phyloP scores from a whole-genome alignment of 1,140 invertebrate genomes.

The Drosophila kikkawai region DNA sequence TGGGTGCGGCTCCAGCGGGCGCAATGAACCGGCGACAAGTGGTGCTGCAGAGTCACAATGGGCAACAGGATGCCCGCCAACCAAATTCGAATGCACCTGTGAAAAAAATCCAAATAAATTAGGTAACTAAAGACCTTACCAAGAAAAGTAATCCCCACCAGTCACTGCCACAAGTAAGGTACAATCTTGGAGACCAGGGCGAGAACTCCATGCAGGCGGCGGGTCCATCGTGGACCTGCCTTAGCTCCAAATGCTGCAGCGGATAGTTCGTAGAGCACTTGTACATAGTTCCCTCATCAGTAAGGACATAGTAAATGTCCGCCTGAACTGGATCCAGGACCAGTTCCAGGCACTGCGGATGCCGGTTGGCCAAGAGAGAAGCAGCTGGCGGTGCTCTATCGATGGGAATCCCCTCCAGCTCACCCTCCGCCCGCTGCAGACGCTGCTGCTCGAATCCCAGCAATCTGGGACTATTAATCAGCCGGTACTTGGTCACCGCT shows the following conservation, averaged over 20 bases:
- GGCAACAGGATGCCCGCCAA: slow-evolving; percentile 88
- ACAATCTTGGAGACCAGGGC: slow-evolving; percentile 90
- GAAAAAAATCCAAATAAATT: not conserved
- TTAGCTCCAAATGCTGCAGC: slow-evolving; percentile 89
- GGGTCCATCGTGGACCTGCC: slow-evolving; percentile 91
- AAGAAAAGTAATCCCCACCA: slow-evolving; percentile 86
- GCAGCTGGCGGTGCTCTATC: slow-evolving; percentile 22
- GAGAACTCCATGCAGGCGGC: slow-evolving; percentile 92
- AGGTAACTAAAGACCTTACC: no score
- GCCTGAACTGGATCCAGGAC: slow-evolving; percentile 88
- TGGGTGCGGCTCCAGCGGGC: slow-evolving; percentile 93
- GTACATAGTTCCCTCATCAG: slow-evolving; percentile 93
- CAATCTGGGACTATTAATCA: slow-evolving; percentile 79
- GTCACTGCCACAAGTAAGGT: slow-evolving; percentile 93
- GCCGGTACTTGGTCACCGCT: slow-evolving; percentile 86
- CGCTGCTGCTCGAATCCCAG: slow-evolving; percentile 87
- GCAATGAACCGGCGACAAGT: slow-evolving; percentile 87
- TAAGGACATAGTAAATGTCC: slow-evolving; percentile 91
- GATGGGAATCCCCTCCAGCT: slow-evolving; percentile 86
- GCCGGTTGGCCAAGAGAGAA: slow-evolving; percentile 61
- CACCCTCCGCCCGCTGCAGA: slow-evolving; percentile 88
- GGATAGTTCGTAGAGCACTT: slow-evolving; percentile 89
- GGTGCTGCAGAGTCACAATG: slow-evolving; percentile 87
- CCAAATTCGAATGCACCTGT: slow-evolving; percentile 90
- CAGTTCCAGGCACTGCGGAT: slow-evolving; percentile 87